Base-by-base conservation (phyloP, 2,797 vertebrate species). In the Alauda arvensis region DNA sequence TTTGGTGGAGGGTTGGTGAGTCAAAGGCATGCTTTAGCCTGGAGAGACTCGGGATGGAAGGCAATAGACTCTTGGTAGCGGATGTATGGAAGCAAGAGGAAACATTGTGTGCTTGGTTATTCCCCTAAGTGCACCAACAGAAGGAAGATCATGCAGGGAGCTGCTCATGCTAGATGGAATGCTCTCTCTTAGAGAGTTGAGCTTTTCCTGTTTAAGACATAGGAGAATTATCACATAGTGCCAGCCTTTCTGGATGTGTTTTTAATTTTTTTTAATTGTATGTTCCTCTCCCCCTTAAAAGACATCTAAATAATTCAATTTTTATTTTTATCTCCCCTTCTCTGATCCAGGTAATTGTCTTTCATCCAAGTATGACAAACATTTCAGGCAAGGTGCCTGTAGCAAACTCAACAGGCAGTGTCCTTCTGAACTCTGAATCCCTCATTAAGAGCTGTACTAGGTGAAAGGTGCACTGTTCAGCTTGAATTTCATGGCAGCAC, bases 11-110 rank as follows among this genome's bases (percentile, higher is more conserved):
- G 28, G 20, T 1, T 28, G 57, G 15, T 1, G 5, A 65, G 39
- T 7, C 39, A 28, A 74, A 69, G 23, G 17, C 11, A 24, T 0
- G 1, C 19, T 70, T n/a, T 12, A 49, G 10, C 26, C 18, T 42
- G 33, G 18, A 3, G 2, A 46, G 62, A 5, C 40, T 59, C 0
- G 0, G 23, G 26, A 11, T 8, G 19, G 24, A 46, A 62, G 39
- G 15, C 0, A 0, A 18, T 2, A 37, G 29, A 13, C 16, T 43
- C n/a, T 45, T 1, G 2, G 25, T 7, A 37, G 25, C 12, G 1
- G 48, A 40, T 3, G 2, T 2, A 2, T 1, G 8, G 25, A 17
- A 63, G 12, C 3, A 4, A 34, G 19, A 46, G 46, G 33, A 33
- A 51, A 33, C 18, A 5, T 10, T 12, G 9, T 4, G 9, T 4